phyloP scores from a whole-genome alignment of 2,888 invertebrate species.

The Drosophila sordidula region DNA sequence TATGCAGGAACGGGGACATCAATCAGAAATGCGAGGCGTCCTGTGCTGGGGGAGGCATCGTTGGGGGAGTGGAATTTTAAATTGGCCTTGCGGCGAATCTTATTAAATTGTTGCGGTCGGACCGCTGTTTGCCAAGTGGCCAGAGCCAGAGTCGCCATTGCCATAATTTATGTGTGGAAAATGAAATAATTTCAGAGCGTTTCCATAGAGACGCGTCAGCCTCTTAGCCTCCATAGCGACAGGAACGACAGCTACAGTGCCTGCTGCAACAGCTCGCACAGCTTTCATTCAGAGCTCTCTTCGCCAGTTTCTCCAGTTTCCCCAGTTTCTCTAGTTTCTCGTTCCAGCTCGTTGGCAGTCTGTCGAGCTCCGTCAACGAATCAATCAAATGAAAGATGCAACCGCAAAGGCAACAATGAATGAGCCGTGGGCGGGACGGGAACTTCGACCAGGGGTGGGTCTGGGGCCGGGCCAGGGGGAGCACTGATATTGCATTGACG shows the following conservation, averaged over 20 bases:
- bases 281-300: slow-evolving; percentile 5
- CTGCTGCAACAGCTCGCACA: slow-evolving; percentile 1
- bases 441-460: not conserved
- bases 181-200: slow-evolving; percentile 48
- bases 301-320: not conserved
- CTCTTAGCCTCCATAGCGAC: not conserved
- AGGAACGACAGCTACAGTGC: slow-evolving; percentile 1
- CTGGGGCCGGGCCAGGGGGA: not conserved
- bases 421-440: slow-evolving; percentile 8
- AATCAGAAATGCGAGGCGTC: slow-evolving; percentile 60
- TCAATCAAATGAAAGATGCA: slow-evolving; percentile 50
- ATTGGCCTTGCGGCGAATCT: slow-evolving; percentile 68
- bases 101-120: slow-evolving; percentile 71
- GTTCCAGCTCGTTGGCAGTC: slow-evolving; percentile 37
- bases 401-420: slow-evolving; percentile 32
- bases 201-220: slow-evolving; percentile 25
- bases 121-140: slow-evolving; percentile 49
- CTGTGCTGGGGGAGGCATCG: not conserved
- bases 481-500: slow-evolving; percentile 6
- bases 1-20: slow-evolving; percentile 65
- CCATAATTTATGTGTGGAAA: slow-evolving; percentile 70
- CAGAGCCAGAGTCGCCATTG: slow-evolving; percentile 22
- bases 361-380: slow-evolving; percentile 24
- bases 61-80: slow-evolving; percentile 65
- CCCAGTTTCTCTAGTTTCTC: slow-evolving; percentile 4